phyloP scores from a whole-genome alignment of 2,113 vertebrate species.

The Pimephales promelas region DNA sequence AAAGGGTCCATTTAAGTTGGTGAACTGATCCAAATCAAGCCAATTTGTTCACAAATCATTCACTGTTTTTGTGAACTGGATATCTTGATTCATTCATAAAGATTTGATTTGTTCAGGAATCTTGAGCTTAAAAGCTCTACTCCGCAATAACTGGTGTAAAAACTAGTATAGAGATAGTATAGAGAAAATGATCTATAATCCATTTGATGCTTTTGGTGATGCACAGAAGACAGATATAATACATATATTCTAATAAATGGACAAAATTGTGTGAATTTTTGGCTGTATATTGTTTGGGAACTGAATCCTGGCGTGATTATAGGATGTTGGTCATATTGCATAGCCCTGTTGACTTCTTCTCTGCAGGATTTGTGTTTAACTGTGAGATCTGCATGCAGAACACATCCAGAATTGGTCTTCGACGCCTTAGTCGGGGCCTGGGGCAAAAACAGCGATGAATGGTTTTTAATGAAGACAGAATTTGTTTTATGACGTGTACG shows the following conservation, averaged over 20 bases:
- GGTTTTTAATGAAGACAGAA: not conserved
- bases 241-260: too few species aligned
- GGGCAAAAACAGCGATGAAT: not conserved
- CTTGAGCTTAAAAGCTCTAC: too few species aligned
- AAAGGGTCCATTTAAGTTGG: not conserved
- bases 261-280: not conserved
- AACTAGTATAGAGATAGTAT: too few species aligned
- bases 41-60: not conserved
- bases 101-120: not conserved
- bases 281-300: too few species aligned
- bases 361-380: not conserved
- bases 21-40: not conserved
- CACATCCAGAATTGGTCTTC: not conserved
- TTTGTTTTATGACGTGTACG: conserved; percentile 1
- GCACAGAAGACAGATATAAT: not conserved
- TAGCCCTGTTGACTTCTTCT: not conserved
- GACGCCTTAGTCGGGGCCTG: not conserved
- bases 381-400: conserved; percentile 10
- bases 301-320: too few species aligned
- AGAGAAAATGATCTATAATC: not conserved
- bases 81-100: not conserved
- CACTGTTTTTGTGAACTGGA: not conserved
- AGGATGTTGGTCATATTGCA: not conserved
- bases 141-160: too few species aligned
- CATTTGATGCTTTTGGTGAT: not conserved